Evolutionary conservation across 2,888 invertebrate species (phyloP), one percentile per base, ranked within the genome.

Genomic region (Pogonocherus hispidulus): DNA sequence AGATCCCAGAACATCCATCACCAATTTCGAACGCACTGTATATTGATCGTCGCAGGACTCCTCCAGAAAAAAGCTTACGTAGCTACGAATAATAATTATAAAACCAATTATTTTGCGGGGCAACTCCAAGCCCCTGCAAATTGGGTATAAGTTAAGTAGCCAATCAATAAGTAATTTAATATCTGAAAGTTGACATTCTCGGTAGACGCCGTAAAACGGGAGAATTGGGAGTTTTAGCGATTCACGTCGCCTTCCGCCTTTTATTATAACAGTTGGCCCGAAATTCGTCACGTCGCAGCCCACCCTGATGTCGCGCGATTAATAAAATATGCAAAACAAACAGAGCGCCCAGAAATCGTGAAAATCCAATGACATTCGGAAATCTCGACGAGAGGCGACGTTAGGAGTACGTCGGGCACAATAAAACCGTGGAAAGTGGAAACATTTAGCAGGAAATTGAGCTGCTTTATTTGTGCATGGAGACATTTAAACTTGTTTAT

Each of bases 241-340:
- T 74, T 74, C 74, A 57, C 72, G 69, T 74, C 74, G 72, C 67
- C 67, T 74, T 65, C 65, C 65, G 66, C 65, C 71, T 69, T 73
- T 74, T 74, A 74, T 74, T 74, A 74, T 73, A 73, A 74, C 72
- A 71, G 71, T 73, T 70, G 69, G 72, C 68, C 72, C 62, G 67
- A 71, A 74, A 72, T 75, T 75, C 72, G 74, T 74, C 71, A 75
- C 75, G 75, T 71, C 60, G 57, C 57, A 63, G 49, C 68, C 70
- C 64, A 54, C 60, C 71, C 57, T 49, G 56, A 57, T 69, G 66
- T 66, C 69, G 67, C 69, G 67, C 76, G 77, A 80, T 80, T 80
- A 80, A 80, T 80, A 80, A 80, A 80, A 80, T 79, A 80, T 80
- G 78, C 77, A 80, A 80, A 80, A 80, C 77, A 79, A 80, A 78